Conservation (phyloP, 1,140 invertebrate genomes). For the Drosophila guanche region DNA sequence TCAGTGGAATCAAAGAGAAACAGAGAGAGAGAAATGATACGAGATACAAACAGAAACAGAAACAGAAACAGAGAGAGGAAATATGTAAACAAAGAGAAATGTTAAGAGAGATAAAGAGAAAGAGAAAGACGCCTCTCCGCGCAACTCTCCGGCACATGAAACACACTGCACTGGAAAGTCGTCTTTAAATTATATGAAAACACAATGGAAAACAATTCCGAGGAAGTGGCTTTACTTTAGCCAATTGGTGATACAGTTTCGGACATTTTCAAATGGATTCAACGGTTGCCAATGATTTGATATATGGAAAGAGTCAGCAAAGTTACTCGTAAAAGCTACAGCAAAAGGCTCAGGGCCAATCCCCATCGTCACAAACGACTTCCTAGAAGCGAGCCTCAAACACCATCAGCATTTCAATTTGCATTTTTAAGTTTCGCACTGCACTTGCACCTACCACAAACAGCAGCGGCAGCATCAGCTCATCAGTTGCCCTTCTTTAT, state of each 20-base stretch:
- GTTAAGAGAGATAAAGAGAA: constrained; percentile 1
- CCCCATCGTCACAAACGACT: constrained; percentile 17
- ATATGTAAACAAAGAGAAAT: too few species aligned
- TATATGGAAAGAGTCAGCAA: too few species aligned
- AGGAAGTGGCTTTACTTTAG: too few species aligned
- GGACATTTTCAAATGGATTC: too few species aligned
- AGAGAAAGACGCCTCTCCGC: constrained; percentile 23
- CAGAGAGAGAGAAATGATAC: background rate
- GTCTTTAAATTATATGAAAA: background rate
- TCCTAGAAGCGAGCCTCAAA: constrained; percentile 29
- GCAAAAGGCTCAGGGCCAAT: constrained; percentile 15
- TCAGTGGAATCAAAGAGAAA: constrained; percentile 10
- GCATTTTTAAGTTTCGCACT: constrained; percentile 42
- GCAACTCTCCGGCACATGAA: constrained; percentile 21
- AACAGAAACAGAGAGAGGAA: too few species aligned
- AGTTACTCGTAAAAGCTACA: too few species aligned
- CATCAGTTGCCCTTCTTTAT: constrained; percentile 16
- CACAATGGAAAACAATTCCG: background rate
- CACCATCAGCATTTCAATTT: constrained; percentile 36
- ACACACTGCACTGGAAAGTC: background rate
- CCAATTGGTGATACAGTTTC: too few species aligned
- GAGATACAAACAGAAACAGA: background rate
- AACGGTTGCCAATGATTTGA: too few species aligned
- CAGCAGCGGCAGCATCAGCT: constrained; percentile 7
- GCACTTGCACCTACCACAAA: constrained; percentile 33